These are phyloP conservation scores for Cuniculus paca DNA, from an alignment of 2,797 vertebrate species.

Conservation along the genomic window DNA sequence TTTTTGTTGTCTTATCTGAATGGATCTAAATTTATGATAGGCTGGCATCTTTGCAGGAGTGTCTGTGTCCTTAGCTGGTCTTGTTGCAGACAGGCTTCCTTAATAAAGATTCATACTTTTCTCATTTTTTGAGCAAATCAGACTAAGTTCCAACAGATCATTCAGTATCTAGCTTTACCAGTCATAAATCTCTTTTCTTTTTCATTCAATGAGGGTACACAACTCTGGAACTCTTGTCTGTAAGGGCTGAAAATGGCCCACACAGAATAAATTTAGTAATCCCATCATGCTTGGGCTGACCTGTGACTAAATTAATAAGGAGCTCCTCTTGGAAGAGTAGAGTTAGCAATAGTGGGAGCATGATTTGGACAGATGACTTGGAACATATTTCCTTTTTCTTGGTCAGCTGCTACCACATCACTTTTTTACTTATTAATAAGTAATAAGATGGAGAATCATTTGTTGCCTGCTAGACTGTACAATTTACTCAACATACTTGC, in stretches of 20 bases:
- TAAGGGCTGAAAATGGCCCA: neutral
- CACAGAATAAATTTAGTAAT: neutral
- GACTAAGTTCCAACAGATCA: neutral
- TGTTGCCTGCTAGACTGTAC: neutral
- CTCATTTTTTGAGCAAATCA: neutral
- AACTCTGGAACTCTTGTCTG: neutral
- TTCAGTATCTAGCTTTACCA: neutral
- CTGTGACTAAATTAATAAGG: neutral
- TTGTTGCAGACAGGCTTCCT: neutral
- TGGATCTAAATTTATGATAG: neutral
- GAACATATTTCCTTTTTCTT: neutral
- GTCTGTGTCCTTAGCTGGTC: too few species aligned
- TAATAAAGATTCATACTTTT: neutral
- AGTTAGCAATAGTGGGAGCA: neutral
- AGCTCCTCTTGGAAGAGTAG: neutral
- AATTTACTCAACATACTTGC: neutral
- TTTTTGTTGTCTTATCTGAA: constrained; percentile 15
- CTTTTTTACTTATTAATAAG: neutral
- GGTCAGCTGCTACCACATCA: neutral
- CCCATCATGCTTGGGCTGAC: neutral
- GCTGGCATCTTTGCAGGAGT: neutral
- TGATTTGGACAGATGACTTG: neutral
- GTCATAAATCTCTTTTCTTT: constrained; percentile 6
- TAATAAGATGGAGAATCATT: neutral
- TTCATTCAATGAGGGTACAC: neutral